phyloP scores from a whole-genome alignment of 2,797 vertebrate species.

The Chelonia mydas region DNA sequence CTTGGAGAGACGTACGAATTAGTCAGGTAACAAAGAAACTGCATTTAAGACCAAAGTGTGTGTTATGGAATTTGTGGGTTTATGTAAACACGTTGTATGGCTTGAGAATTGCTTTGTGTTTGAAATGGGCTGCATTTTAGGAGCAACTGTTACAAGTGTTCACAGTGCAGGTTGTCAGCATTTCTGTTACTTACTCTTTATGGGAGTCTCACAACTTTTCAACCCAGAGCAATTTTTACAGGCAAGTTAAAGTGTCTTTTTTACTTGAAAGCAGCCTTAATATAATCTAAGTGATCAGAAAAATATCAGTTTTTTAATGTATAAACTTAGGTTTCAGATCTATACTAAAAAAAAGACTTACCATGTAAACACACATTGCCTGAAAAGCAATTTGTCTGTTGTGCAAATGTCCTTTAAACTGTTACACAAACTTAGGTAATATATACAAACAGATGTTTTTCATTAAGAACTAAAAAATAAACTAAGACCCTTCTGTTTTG shows the following conservation, averaged over 20 bases:
- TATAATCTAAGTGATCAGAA: background rate
- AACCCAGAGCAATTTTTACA: background rate
- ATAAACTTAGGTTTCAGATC: background rate
- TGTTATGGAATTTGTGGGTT: background rate
- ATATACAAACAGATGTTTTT: background rate
- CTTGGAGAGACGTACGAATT: slow-evolving; percentile 97
- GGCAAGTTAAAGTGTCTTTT: background rate
- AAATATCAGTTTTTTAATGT: background rate
- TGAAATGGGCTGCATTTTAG: background rate
- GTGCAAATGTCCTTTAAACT: background rate
- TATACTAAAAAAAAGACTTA: background rate
- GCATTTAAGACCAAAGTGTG: background rate
- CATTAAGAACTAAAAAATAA: background rate
- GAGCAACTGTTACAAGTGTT: background rate
- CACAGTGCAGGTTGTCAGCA: rapidly evolving
- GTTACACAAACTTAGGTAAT: background rate
- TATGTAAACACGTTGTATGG: background rate
- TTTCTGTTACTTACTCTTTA: background rate
- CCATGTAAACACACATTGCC: background rate
- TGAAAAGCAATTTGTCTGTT: background rate
- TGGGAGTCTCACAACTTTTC: background rate
- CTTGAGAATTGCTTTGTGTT: background rate
- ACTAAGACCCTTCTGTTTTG: background rate
- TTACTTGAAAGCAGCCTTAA: background rate
- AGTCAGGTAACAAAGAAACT: slow-evolving; percentile 85